Conservation (phyloP, 2,113 vertebrate genomes). For the Crotophaga sulcirostris region DNA sequence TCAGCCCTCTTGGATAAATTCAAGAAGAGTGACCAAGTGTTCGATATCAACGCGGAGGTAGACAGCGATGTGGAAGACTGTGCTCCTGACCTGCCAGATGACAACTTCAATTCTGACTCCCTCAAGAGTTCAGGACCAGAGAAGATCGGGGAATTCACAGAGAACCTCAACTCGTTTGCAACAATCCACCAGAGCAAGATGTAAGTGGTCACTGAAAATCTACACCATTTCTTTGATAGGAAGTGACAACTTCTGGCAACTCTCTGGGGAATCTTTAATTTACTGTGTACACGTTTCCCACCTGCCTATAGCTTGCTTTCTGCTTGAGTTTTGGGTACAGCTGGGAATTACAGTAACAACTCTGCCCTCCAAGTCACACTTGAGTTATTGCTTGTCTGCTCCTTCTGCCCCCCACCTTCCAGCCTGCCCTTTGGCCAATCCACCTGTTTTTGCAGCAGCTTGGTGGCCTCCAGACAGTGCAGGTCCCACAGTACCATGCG, state of each 20-base stretch:
- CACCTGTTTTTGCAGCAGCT: not conserved
- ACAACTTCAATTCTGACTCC: constrained; percentile 78
- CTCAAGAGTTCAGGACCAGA: constrained; percentile 40
- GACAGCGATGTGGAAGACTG: constrained; percentile 59
- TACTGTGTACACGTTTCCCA: fast-evolving
- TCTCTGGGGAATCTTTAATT: not conserved
- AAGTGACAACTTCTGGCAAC: not conserved
- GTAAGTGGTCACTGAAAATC: not conserved
- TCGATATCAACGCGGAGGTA: constrained; percentile 79
- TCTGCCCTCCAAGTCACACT: not conserved
- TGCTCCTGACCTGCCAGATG: constrained; percentile 23
- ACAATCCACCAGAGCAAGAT: not conserved
- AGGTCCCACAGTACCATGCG: not conserved
- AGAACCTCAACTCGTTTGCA: not conserved
- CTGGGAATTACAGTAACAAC: not conserved
- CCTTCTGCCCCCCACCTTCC: not conserved
- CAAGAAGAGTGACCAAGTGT: constrained; percentile 85
- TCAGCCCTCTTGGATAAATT: constrained; percentile 89
- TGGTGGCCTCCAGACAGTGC: not conserved
- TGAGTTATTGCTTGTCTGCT: not conserved
- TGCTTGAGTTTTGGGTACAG: not conserved
- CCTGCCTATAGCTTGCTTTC: not conserved
- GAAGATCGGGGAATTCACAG: constrained; percentile 54
- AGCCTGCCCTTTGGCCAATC: not conserved
- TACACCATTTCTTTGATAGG: not conserved